A percentile compares a stretch with the other conserved stretches of the same genome.
These are phyloP conservation scores for Zosterops lateralis DNA, from an alignment of 2,113 vertebrate species.

Conservation along the genomic window DNA sequence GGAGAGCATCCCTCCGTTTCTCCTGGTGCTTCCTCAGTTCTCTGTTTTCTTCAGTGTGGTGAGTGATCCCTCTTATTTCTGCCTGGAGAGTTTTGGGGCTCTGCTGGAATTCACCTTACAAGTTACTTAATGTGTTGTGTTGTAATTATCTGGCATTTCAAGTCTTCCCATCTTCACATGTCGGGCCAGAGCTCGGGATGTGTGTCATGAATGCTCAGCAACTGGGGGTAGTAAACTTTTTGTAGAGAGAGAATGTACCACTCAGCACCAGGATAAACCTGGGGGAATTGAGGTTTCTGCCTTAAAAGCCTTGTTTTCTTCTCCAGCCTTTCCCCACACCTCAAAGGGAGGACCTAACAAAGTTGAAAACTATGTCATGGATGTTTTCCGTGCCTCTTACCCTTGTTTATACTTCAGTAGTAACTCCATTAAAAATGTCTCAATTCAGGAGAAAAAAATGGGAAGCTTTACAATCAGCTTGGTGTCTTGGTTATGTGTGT, in stretches of 20 bases:
- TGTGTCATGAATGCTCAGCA: background rate
- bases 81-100: background rate
- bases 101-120: background rate
- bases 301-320: background rate
- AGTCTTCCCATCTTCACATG: accelerated
- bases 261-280: background rate
- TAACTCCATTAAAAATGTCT: background rate
- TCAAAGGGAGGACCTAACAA: background rate
- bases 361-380: background rate
- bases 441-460: background rate
- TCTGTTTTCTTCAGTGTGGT: accelerated
- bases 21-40: accelerated
- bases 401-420: background rate
- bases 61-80: background rate
- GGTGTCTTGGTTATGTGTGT: background rate
- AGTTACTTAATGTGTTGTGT: background rate
- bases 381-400: background rate
- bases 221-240: background rate
- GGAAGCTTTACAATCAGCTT: background rate
- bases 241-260: accelerated
- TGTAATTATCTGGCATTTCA: background rate
- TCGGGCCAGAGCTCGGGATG: background rate
- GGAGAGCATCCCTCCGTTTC: accelerated
- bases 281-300: background rate
- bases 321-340: background rate